Conservation (phyloP, 2,113 vertebrate species). For the Neodontobutis hainanensis region DNA sequence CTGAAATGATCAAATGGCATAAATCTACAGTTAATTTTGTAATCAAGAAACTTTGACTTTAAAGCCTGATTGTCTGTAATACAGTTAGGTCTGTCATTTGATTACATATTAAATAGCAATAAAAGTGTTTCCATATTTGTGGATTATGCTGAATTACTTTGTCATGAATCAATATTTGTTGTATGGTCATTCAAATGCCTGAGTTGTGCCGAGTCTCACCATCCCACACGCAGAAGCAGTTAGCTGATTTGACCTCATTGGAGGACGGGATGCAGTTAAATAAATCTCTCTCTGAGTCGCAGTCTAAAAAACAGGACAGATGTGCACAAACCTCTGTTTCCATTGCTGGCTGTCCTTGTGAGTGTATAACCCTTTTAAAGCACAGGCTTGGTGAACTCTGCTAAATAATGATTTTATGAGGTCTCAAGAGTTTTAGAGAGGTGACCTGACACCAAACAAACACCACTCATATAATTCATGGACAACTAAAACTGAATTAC, state of each 20-base stretch:
- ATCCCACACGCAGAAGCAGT: constrained; percentile 51
- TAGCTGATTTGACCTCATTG: constrained; percentile 66
- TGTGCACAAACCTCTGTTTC: constrained; percentile 57
- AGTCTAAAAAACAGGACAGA: constrained; percentile 52
- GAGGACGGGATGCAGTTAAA: constrained; percentile 45
- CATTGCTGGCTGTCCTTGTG: constrained; percentile 40
- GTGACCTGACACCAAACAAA: neutral
- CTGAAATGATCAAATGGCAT: constrained; percentile 44
- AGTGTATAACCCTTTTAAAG: constrained; percentile 51
- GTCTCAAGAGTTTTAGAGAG: neutral
- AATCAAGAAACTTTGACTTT: constrained; percentile 61
- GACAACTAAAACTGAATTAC: neutral
- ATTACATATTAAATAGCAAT: constrained; percentile 57
- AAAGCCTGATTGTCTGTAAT: constrained; percentile 59
- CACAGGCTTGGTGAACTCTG: constrained; percentile 3
- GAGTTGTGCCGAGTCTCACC: constrained; percentile 12
- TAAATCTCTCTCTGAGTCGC: constrained; percentile 39
- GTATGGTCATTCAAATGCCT: too few relatives aligned
- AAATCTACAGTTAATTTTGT: constrained; percentile 53
- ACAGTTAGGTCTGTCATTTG: constrained; percentile 47
- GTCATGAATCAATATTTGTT: too few relatives aligned
- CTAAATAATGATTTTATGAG: neutral
- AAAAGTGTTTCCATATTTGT: constrained; percentile 58
- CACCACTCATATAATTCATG: neutral
- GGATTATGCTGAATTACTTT: constrained; percentile 5